Percentiles rank a stretch among this genome's conserved stretches.
Conservation (phyloP, 2,113 vertebrate genomes). For the Erythrolamprus reginae region DNA sequence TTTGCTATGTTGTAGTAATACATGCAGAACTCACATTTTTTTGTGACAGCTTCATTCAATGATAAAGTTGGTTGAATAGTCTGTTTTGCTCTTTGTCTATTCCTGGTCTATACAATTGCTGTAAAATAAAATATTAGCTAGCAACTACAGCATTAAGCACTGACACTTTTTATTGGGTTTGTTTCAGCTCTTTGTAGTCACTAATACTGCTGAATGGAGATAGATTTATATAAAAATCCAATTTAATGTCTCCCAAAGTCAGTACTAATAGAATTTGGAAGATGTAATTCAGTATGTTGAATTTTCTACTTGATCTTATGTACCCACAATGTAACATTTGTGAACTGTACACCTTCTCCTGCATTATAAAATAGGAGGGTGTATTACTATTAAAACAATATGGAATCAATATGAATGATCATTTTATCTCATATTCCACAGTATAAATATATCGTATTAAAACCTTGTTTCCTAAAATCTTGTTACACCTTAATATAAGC, state of each 20-base stretch:
- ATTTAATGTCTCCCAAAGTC: slow-evolving; percentile 1
- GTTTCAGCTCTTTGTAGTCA: neutral
- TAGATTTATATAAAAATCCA: slow-evolving; percentile 8
- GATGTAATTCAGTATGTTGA: neutral
- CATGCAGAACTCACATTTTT: slow-evolving; percentile 25
- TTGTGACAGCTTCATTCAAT: slow-evolving; percentile 29
- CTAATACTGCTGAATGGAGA: slow-evolving; percentile 19
- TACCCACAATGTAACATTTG: neutral
- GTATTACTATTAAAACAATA: neutral
- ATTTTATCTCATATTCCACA: neutral
- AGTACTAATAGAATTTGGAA: neutral
- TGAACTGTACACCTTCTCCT: neutral
- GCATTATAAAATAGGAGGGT: neutral
- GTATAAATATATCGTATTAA: neutral
- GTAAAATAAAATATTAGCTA: slow-evolving; percentile 35
- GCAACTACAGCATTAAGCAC: slow-evolving; percentile 31
- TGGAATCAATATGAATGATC: neutral
- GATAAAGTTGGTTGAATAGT: slow-evolving; percentile 50
- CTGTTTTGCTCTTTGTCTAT: neutral
- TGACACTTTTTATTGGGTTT: slow-evolving; percentile 15
- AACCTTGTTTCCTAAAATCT: neutral
- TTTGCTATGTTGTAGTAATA: slow-evolving; percentile 13
- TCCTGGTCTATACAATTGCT: slow-evolving; percentile 13
- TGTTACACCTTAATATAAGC: neutral
- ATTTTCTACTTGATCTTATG: neutral